These are phyloP conservation scores for Yoshiicerus persimilis DNA, from an alignment of 1,140 invertebrate genomes.

Conservation along the genomic window DNA sequence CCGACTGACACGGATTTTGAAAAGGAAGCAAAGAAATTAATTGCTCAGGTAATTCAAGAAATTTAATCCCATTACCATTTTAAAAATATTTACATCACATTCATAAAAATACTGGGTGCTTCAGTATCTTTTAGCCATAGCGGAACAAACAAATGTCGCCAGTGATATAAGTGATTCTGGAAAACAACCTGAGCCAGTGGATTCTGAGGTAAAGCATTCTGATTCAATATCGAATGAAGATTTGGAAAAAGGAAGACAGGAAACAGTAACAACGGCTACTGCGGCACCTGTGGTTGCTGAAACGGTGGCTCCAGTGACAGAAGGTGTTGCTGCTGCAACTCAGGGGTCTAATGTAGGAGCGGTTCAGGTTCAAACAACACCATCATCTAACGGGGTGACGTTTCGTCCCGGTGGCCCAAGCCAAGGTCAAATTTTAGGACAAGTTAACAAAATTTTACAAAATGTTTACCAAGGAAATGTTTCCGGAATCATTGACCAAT, in stretches of 20 bases:
- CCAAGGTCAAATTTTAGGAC: neutral
- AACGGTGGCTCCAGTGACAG: neutral
- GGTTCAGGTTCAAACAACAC: neutral
- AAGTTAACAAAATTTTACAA: conserved; percentile 30
- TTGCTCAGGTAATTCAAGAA: neutral
- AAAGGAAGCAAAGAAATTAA: neutral
- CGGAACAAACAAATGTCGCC: neutral
- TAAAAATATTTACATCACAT: too few species aligned
- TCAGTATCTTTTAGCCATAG: neutral
- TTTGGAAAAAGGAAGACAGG: neutral
- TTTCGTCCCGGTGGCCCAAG: neutral
- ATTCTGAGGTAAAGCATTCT: neutral
- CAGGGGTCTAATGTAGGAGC: neutral
- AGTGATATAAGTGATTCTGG: neutral
- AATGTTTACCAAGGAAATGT: conserved; percentile 32
- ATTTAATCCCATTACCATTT: neutral
- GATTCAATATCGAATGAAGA: neutral
- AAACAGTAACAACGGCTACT: neutral
- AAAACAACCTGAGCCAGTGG: neutral
- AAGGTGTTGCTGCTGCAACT: neutral
- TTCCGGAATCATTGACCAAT: conserved; percentile 33
- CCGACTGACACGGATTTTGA: neutral
- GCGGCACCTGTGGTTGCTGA: neutral
- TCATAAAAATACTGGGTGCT: neutral
- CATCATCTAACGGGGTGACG: neutral